Evolutionary conservation across 2,113 vertebrate species (phyloP).

Genomic region (Oryzias melastigma): DNA sequence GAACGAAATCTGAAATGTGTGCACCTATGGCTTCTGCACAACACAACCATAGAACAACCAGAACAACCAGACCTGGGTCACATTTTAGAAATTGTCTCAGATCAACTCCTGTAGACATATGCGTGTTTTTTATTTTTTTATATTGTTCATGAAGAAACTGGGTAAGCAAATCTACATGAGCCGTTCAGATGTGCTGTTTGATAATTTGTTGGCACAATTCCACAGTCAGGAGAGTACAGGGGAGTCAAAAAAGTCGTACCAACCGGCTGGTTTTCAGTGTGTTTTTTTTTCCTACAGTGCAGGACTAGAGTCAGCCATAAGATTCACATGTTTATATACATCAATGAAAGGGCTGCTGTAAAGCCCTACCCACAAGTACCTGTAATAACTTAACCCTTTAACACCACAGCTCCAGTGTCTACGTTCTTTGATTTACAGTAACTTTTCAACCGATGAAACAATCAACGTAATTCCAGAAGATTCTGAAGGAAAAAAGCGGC

Average conservation of each 20-base stretch:
- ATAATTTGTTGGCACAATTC: constrained; percentile 16
- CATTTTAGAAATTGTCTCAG: not conserved
- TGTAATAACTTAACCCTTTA: not conserved
- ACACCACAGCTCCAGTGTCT: too few relatives aligned
- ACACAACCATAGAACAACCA: constrained; percentile 22
- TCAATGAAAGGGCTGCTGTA: constrained; percentile 3
- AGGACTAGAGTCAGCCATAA: constrained; percentile 3
- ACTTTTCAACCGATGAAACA: too few relatives aligned
- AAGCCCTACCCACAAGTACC: not conserved
- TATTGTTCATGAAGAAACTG: not conserved
- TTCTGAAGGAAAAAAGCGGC: too few relatives aligned
- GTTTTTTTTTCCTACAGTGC: constrained; percentile 11
- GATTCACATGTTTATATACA: constrained; percentile 34
- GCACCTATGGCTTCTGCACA: constrained; percentile 28
- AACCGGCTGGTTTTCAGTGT: not conserved
- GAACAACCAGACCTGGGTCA: constrained; percentile 13
- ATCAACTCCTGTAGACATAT: not conserved
- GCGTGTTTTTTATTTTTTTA: rapidly evolving
- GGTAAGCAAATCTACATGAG: not conserved
- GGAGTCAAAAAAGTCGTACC: too few relatives aligned
- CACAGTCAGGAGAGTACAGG: not conserved
- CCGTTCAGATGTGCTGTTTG: constrained; percentile 27
- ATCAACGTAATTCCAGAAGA: too few relatives aligned
- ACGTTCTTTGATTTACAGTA: too few relatives aligned
- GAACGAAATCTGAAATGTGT: not conserved